phyloP scores from a whole-genome alignment of 1,140 invertebrate genomes.

The Drosophila murphyi region DNA sequence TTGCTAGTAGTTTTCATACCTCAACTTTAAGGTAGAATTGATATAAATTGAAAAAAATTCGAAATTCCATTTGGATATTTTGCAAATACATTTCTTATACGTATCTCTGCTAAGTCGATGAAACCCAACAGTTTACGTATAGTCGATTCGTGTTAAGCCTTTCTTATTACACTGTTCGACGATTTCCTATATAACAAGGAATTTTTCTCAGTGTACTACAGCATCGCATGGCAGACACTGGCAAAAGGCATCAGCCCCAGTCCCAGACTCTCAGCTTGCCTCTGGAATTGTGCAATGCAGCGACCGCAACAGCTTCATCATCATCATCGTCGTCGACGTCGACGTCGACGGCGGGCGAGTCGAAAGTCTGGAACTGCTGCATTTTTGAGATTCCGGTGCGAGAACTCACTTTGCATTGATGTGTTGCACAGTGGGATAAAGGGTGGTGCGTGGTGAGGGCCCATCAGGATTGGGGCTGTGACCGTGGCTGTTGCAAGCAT shows the following conservation, averaged over 20 bases:
- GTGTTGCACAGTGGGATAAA: slow-evolving; percentile 6
- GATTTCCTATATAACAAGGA: too few species aligned
- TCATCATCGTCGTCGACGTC: slow-evolving; percentile 42
- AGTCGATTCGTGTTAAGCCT: too few species aligned
- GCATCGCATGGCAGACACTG: slow-evolving; percentile 7
- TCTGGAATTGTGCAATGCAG: slow-evolving; percentile 47
- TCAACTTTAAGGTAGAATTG: too few species aligned
- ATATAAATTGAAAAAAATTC: too few species aligned
- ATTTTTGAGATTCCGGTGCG: slow-evolving; percentile 75
- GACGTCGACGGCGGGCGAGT: slow-evolving; percentile 19
- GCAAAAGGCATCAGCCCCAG: slow-evolving; percentile 24
- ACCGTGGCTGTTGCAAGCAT: slow-evolving; percentile 40
- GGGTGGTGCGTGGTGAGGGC: neutral
- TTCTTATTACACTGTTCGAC: too few species aligned
- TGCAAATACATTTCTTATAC: too few species aligned
- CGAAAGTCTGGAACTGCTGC: slow-evolving; percentile 54
- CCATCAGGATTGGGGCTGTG: slow-evolving; percentile 3
- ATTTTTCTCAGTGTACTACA: neutral
- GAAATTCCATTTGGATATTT: too few species aligned
- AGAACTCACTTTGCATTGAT: slow-evolving; percentile 57
- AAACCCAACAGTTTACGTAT: too few species aligned
- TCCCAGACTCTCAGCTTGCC: slow-evolving; percentile 3
- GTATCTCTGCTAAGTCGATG: too few species aligned
- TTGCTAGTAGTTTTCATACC: too few species aligned
- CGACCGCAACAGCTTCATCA: slow-evolving; percentile 77